These are phyloP conservation scores for Microcebus murinus DNA, from an alignment of 2,113 vertebrate genomes.

Conservation along the genomic window DNA sequence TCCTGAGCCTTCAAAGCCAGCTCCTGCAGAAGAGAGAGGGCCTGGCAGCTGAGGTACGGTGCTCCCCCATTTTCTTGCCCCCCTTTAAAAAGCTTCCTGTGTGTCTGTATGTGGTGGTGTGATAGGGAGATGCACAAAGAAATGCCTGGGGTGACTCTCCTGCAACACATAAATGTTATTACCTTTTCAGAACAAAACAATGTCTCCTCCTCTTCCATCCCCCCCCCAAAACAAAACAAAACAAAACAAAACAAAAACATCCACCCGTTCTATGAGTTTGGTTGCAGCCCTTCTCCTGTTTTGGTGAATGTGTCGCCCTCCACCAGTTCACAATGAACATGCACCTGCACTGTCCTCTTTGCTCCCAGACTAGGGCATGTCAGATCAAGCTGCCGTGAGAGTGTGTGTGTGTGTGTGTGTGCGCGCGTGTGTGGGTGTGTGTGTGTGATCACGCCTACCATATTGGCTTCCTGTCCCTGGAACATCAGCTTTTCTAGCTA, in stretches of 20 bases:
- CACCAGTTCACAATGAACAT: conserved; percentile 48
- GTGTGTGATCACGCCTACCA: conserved; percentile 83
- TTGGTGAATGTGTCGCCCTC: conserved; percentile 11
- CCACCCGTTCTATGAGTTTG: conserved; percentile 14
- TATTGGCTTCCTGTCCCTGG: conserved; percentile 88
- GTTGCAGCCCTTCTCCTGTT: conserved; percentile 44
- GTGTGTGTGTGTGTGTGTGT: background rate
- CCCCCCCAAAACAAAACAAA: background rate
- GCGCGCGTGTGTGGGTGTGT: conserved; percentile 15
- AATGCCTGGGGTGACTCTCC: conserved; percentile 48
- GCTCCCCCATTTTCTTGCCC: background rate
- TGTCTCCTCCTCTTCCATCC: background rate
- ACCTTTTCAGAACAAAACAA: conserved; percentile 67
- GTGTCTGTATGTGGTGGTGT: background rate
- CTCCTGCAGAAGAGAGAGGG: conserved; percentile 84
- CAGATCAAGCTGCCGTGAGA: conserved; percentile 57
- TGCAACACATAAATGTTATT: accelerated
- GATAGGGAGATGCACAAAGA: background rate
- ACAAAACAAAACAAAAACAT: conserved; percentile 22
- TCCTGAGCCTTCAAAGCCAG: conserved; percentile 77
- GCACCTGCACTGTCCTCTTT: conserved; percentile 59
- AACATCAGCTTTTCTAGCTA: conserved; percentile 84
- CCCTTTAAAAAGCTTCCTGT: conserved; percentile 51
- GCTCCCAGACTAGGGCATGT: conserved; percentile 47
- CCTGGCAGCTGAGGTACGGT: conserved; percentile 85